phyloP scores from a whole-genome alignment of 2,888 invertebrate species.

The Eupithecia tripunctaria region DNA sequence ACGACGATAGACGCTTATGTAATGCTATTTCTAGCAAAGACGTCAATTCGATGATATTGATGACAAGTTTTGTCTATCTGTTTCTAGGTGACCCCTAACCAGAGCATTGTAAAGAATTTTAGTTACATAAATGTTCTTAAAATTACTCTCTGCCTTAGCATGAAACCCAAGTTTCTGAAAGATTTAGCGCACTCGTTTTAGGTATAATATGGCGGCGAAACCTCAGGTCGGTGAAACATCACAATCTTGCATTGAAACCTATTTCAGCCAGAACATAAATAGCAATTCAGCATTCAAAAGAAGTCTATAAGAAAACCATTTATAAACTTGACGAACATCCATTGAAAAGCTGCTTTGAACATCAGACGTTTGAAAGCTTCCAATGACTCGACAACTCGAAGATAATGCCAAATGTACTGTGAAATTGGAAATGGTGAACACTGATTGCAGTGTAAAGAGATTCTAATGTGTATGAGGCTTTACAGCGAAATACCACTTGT shows the following conservation, averaged over 20 bases:
- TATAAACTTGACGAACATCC: constrained; percentile 28
- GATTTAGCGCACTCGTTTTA: no score
- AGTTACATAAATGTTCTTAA: no score
- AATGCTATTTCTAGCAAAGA: no score
- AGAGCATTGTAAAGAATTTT: no score
- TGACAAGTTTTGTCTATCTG: neutral
- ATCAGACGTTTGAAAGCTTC: constrained; percentile 20
- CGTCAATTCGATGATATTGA: no score
- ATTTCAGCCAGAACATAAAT: neutral
- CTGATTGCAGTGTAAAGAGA: constrained; percentile 24
- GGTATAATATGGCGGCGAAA: no score
- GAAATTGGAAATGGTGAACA: constrained; percentile 44
- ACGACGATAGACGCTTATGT: no score
- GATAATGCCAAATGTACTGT: constrained; percentile 42
- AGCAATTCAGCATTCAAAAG: constrained; percentile 6
- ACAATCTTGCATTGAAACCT: neutral
- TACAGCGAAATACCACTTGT: neutral
- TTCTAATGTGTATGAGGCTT: constrained; percentile 5
- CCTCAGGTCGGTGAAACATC: no score
- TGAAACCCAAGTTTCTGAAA: no score
- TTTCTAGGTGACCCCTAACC: no score
- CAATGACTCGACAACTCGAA: constrained; percentile 42
- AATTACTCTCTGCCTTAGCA: no score
- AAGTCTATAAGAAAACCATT: constrained; percentile 16
- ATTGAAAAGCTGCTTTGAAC: constrained; percentile 28